Evolutionary conservation across 2,888 invertebrate species (phyloP), one percentile per base, ranked within the genome.

Genomic region (Lobophora halterata): DNA sequence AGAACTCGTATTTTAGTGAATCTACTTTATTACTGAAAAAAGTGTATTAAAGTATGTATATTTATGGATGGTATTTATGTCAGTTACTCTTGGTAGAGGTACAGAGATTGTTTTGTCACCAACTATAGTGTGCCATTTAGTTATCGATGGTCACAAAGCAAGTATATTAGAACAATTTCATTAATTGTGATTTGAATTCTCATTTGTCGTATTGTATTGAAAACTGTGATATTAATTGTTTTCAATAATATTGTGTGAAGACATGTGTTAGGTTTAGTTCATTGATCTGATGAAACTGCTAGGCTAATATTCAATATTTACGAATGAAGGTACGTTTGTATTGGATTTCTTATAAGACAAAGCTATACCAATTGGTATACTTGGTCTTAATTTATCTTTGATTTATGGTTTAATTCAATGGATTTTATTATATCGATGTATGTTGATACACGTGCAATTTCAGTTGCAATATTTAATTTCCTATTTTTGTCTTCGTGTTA

Each of bases 181-280:
- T 48, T n/a, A n/a, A n/a, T n/a, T 64, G 62, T 62, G 57, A 65
- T 65, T 66, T 45, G 51, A 55, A 56, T 49, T 51, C 57, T 65
- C 59, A 59, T 61, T 66, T 57, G 65, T 69, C 59, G 71, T 64
- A 66, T 58, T 77, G 75, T 79, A 81, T 86, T 85, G 85, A 71
- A 82, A 86, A 85, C 86, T 87, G 87, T 87, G 87, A 87, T 87
- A 87, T 82, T 81, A 66, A 74, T 71, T 82, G 79, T 82, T 85
- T 86, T 82, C 85, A 82, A 85, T 81, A 67, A 55, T 68, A 58
- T 70, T 52, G 60, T 65, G 64, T 68, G 68, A 72, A 69, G 69
- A 70, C 66, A 65, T 61, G 55, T 53, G 50, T 58, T 65, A 62
- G 63, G 44, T 58, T 63, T 59, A 61, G 48, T 49, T 64, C n/a